These are phyloP conservation scores for Lasius platythorax DNA, from an alignment of 2,888 invertebrate species.

Conservation along the genomic window DNA sequence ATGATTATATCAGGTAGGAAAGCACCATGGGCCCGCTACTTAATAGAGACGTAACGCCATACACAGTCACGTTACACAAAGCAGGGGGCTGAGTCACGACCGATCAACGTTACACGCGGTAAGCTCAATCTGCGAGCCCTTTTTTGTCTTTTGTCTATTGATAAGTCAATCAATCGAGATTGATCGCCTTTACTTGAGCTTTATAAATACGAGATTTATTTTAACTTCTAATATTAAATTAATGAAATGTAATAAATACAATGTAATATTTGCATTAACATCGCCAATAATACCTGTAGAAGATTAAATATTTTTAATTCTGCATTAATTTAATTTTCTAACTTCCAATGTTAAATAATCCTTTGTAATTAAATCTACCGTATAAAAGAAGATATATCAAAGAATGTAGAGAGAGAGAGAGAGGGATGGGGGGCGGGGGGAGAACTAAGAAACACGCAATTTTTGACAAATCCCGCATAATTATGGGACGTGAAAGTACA, in stretches of 20 bases:
- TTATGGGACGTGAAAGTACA: neutral
- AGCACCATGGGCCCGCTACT: conserved; percentile 46
- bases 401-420: neutral
- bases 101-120: conserved; percentile 63
- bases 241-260: neutral
- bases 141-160: conserved; percentile 33
- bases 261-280: neutral
- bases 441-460: neutral
- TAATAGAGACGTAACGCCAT: conserved; percentile 62
- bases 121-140: conserved; percentile 26
- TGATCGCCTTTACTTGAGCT: neutral
- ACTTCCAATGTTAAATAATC: neutral
- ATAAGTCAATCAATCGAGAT: conserved; percentile 41
- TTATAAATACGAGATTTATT: conserved; percentile 8
- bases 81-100: conserved; percentile 75
- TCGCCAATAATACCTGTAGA: neutral
- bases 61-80: conserved; percentile 64
- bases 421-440: neutral
- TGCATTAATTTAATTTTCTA: neutral
- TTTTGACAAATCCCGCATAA: conserved; percentile 1
- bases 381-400: neutral
- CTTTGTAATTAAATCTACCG: neutral
- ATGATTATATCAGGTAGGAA: conserved; percentile 53
- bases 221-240: neutral
- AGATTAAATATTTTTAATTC: neutral